These are phyloP conservation scores for Gortyna flavago DNA, from an alignment of 2,888 invertebrate genomes.

Conservation along the genomic window DNA sequence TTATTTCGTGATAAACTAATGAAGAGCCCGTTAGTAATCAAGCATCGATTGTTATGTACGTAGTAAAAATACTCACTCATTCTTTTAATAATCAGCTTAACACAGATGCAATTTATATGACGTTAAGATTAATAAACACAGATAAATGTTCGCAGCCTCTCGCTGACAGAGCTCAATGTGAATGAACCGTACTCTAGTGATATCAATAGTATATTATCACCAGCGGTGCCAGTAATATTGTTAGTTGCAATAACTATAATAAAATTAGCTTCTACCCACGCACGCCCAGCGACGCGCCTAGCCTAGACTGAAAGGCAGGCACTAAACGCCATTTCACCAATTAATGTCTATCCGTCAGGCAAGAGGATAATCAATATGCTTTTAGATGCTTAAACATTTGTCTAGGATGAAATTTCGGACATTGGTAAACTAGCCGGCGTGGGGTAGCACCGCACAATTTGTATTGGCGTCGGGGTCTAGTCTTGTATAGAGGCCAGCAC, in stretches of 20 bases:
- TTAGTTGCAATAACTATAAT: slow-evolving; percentile 72
- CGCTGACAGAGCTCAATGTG: slow-evolving; percentile 66
- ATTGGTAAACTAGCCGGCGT: slow-evolving; percentile 53
- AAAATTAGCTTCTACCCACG: slow-evolving; percentile 73
- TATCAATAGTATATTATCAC: slow-evolving; percentile 72
- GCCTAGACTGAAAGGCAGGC: slow-evolving; percentile 69
- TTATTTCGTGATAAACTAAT: slow-evolving; percentile 56
- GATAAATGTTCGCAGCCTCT: slow-evolving; percentile 59
- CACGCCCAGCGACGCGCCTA: slow-evolving; percentile 71
- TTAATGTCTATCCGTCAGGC: slow-evolving; percentile 75
- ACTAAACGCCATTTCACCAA: slow-evolving; percentile 64
- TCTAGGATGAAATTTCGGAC: slow-evolving; percentile 70
- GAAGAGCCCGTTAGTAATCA: slow-evolving; percentile 45
- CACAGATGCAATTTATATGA: slow-evolving; percentile 56
- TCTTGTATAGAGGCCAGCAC: too few species aligned
- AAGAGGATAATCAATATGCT: slow-evolving; percentile 81
- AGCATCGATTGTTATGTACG: slow-evolving; percentile 44
- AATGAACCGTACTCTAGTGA: slow-evolving; percentile 76
- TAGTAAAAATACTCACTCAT: slow-evolving; percentile 64
- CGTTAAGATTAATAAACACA: slow-evolving; percentile 60
- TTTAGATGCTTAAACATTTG: slow-evolving; percentile 74
- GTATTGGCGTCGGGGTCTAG: slow-evolving; percentile 20
- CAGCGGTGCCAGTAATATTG: slow-evolving; percentile 65
- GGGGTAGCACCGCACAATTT: slow-evolving; percentile 39
- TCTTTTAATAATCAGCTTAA: slow-evolving; percentile 40